Percentiles rank a stretch among this genome's conserved stretches.
These are phyloP conservation scores for Romanogobio albipinnatus DNA, from an alignment of 2,113 vertebrate species.

Conservation along the genomic window DNA sequence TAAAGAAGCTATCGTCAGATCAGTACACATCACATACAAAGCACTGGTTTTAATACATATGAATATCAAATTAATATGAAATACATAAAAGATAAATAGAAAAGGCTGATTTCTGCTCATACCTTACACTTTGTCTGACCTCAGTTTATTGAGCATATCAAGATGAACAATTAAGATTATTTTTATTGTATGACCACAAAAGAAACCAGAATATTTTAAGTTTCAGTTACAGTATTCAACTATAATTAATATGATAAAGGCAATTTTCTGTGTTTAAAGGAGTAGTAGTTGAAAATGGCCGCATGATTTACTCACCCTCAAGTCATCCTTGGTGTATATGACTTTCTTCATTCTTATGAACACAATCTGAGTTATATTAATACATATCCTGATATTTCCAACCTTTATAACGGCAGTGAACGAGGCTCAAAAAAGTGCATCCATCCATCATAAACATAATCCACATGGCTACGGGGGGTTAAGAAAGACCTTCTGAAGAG, in stretches of 20 bases:
- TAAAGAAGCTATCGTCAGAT: background rate
- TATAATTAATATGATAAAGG: background rate
- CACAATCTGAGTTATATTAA: no score
- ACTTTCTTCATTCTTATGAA: no score
- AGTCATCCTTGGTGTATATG: no score
- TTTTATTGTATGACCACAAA: background rate
- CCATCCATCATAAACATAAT: no score
- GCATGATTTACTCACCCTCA: no score
- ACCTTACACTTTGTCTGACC: background rate
- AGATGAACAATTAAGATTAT: background rate
- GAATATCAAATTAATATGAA: background rate
- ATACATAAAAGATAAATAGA: background rate
- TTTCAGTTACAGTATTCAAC: background rate
- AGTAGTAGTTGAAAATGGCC: no score
- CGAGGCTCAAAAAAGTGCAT: no score
- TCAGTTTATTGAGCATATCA: background rate
- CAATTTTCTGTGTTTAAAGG: background rate
- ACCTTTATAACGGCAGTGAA: no score
- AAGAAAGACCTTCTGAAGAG: no score
- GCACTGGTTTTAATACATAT: background rate
- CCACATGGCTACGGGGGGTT: no score
- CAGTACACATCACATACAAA: background rate
- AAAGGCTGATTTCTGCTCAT: background rate
- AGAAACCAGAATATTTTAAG: background rate
- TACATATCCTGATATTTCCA: no score